These are phyloP conservation scores for Crotalus viridis DNA, from an alignment of 2,113 vertebrate species.

Conservation along the genomic window DNA sequence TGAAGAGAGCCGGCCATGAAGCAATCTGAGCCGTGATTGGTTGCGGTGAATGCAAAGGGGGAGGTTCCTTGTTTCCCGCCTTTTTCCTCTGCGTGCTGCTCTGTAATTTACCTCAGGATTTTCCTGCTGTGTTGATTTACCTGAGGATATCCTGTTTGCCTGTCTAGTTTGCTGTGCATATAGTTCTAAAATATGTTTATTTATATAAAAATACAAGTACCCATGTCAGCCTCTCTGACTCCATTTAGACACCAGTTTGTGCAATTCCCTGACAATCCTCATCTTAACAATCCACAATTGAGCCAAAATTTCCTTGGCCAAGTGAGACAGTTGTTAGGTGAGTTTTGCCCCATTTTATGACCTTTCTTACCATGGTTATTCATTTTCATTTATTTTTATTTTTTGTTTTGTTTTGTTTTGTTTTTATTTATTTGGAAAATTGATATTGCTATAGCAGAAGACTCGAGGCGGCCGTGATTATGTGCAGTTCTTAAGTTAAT, in stretches of 20 bases:
- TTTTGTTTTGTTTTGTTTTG: too few relatives aligned
- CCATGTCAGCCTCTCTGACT: neutral
- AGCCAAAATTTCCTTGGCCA: neutral
- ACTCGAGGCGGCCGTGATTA: too few relatives aligned
- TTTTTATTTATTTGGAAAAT: too few relatives aligned
- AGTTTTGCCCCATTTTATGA: neutral
- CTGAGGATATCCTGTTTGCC: neutral
- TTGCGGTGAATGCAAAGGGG: neutral
- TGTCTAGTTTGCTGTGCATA: neutral
- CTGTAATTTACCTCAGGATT: neutral
- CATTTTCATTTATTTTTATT: too few relatives aligned
- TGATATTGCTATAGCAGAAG: too few relatives aligned
- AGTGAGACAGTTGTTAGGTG: neutral
- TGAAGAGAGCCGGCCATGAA: neutral
- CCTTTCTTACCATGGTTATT: neutral
- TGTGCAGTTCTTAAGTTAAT: too few relatives aligned
- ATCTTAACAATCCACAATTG: neutral
- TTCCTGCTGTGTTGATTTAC: neutral
- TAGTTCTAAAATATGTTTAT: neutral
- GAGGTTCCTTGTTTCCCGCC: neutral
- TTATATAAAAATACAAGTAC: neutral
- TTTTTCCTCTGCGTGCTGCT: neutral
- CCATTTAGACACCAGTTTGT: neutral
- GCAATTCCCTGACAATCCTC: neutral
- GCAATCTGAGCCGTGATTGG: neutral